Base-by-base conservation (phyloP, 1,140 invertebrate species). In the Pseudachorutes palmiensis region DNA sequence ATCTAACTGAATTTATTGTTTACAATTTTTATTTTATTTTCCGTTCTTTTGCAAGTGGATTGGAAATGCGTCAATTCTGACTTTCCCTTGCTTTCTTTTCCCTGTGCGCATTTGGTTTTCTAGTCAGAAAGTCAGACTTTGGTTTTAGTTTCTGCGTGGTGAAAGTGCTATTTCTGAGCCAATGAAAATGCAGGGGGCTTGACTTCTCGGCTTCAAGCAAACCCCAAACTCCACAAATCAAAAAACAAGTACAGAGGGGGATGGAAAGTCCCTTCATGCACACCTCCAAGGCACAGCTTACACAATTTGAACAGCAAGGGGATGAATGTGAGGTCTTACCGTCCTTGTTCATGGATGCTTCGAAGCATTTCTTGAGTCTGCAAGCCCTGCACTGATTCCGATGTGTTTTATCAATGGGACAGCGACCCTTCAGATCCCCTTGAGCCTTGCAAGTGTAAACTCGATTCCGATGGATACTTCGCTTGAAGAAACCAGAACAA, bases 281-380 rank as follows among this genome's bases (percentile, higher is more conserved):
- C 5, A 41, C 5, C 5, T 41, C 19, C 36, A 41, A 41, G 19
- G 36, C 36, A 41, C 19, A n/a, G n/a, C n/a, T n/a, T n/a, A n/a
- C n/a, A n/a, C n/a, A n/a, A n/a, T n/a, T n/a, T n/a, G n/a, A n/a
- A n/a, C n/a, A n/a, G n/a, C n/a, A n/a, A n/a, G n/a, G n/a, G n/a
- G n/a, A n/a, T n/a, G n/a, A n/a, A 19, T 41, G 36, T 41, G 19
- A 41, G 36, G 36, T 78, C 91, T 91, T 82, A 97, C 95, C 94
- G 82, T 98, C 94, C 84, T 96, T 97, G 79, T 98, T 97, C 95
- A 98, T 98, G 70, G 92, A 90, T 48, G 92, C 93, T 79, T 94
- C 90, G 77, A 97, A 93, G 79, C 96, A 98, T 82, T 97, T 97
- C 75, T 90, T 91, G 28, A 98, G 85, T 58, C 96, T 83, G 78